Evolutionary conservation across 1,140 invertebrate genomes (phyloP).

Genomic region (Proctacanthus coquilletti): DNA sequence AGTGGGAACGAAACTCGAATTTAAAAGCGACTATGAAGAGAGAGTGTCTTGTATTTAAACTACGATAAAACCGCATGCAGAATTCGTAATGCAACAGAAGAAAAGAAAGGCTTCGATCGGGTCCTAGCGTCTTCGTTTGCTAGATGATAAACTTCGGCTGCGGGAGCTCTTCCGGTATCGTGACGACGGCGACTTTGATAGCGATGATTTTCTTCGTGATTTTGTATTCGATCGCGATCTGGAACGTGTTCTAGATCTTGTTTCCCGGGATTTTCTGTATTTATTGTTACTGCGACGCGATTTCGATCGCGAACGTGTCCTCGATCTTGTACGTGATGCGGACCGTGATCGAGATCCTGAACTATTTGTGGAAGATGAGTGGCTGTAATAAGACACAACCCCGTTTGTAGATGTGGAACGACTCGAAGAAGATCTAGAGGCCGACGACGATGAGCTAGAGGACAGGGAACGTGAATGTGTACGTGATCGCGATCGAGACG

Average conservation of each 20-base stretch:
- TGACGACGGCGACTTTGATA: neutral
- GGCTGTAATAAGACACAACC: conserved; percentile 11
- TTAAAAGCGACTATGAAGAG: too few species aligned
- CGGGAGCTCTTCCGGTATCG: neutral
- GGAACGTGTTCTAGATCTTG: neutral
- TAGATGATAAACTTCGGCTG: too few species aligned
- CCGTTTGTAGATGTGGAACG: conserved; percentile 7
- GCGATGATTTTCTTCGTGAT: neutral
- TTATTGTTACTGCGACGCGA: neutral
- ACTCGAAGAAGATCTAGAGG: conserved; percentile 4
- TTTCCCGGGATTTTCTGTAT: neutral
- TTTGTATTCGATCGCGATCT: conserved; percentile 11
- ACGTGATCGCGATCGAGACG: conserved; percentile 12
- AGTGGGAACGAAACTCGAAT: too few species aligned
- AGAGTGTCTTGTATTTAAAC: too few species aligned
- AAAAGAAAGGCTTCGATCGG: too few species aligned
- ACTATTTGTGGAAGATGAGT: conserved; percentile 8
- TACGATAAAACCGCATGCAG: too few species aligned
- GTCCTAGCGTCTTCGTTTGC: too few species aligned
- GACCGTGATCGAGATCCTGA: conserved; percentile 1
- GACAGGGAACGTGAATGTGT: conserved; percentile 12
- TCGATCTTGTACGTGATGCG: too few species aligned
- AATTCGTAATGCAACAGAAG: too few species aligned
- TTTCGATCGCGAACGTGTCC: neutral
- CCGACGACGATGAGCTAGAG: neutral